These are phyloP conservation scores for Odontesthes bonariensis DNA, from an alignment of 2,113 vertebrate species.

Conservation along the genomic window DNA sequence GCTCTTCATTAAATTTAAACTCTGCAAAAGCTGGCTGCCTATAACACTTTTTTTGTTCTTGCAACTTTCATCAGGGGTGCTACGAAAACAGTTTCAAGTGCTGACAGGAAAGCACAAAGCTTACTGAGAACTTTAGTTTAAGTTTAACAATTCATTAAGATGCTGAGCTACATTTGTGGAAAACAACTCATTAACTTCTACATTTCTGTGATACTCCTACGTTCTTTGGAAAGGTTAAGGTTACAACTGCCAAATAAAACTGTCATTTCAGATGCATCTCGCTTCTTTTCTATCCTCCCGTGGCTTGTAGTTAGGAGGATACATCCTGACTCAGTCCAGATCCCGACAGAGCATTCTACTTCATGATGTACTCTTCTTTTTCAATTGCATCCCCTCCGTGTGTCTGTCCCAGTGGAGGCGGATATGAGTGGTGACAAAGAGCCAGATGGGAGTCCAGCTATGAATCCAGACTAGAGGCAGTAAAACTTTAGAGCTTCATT, in stretches of 20 bases:
- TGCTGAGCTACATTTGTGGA: neutral
- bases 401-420: slow-evolving; percentile 36
- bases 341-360: slow-evolving; percentile 13
- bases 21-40: slow-evolving; percentile 6
- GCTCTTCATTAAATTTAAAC: slow-evolving; percentile 31
- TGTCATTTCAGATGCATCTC: neutral
- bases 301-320: neutral
- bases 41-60: neutral
- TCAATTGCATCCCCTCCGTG: slow-evolving; percentile 3
- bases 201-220: neutral
- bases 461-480: slow-evolving; percentile 53
- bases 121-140: neutral
- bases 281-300: neutral
- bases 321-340: slow-evolving; percentile 13
- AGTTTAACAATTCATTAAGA: neutral
- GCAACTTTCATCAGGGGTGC: slow-evolving; percentile 2
- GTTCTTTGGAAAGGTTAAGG: slow-evolving; percentile 10
- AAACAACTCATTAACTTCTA: neutral
- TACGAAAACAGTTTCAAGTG: slow-evolving; percentile 11
- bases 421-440: slow-evolving; percentile 68
- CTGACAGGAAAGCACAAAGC: slow-evolving; percentile 15
- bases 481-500: slow-evolving; percentile 56
- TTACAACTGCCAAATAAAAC: neutral
- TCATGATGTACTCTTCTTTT: slow-evolving; percentile 30
- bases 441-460: slow-evolving; percentile 58